Evolutionary conservation across 2,888 invertebrate species (phyloP).

Genomic region (Ctena decussata): DNA sequence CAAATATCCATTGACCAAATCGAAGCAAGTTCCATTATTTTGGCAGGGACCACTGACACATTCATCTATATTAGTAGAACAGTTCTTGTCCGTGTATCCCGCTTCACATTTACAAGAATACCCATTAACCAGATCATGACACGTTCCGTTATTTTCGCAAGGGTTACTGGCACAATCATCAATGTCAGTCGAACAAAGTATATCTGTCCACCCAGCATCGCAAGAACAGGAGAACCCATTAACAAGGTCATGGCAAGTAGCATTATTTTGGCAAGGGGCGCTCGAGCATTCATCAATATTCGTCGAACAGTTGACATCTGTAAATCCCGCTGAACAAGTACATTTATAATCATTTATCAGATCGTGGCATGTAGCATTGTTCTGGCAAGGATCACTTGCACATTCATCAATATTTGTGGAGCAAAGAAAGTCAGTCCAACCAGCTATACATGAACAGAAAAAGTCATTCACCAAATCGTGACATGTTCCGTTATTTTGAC

Average conservation of each 20-base stretch:
- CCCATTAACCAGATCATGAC: background rate
- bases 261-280: conserved; percentile 95
- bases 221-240: background rate
- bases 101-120: background rate
- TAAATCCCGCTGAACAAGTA: conserved; percentile 95
- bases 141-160: background rate
- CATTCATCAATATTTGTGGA: conserved; percentile 97
- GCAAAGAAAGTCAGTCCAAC: conserved; percentile 89
- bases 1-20: background rate
- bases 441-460: conserved; percentile 89
- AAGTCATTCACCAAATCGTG: conserved; percentile 70
- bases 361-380: conserved; percentile 97
- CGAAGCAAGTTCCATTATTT: background rate
- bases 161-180: background rate
- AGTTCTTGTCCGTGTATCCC: background rate
- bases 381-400: conserved; percentile 95
- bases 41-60: background rate
- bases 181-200: background rate
- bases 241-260: conserved; percentile 87
- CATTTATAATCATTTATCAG: conserved; percentile 96
- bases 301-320: conserved; percentile 95
- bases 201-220: background rate
- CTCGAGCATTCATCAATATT: conserved; percentile 94
- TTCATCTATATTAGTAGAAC: background rate
- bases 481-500: conserved; percentile 79